A percentile compares a stretch with the other conserved stretches of the same genome.
phyloP scores from a whole-genome alignment of 2,113 vertebrate species.

The Brachionichthys hirsutus region DNA sequence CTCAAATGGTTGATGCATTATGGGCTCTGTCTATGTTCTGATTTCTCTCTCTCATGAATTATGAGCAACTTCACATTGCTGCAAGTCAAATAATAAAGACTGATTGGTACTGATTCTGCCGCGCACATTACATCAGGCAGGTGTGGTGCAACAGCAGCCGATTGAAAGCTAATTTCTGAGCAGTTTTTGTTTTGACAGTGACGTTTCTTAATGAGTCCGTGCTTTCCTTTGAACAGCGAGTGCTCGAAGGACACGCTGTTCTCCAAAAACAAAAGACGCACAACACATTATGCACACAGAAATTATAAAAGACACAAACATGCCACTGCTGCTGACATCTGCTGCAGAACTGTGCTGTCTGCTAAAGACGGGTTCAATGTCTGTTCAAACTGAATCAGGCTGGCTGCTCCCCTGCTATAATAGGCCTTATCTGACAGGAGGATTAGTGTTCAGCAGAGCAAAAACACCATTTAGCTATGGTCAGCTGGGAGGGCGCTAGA shows the following conservation, averaged over 20 bases:
- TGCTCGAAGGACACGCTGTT: conserved; percentile 9
- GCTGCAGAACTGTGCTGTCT: conserved; percentile 45
- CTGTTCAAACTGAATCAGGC: conserved; percentile 52
- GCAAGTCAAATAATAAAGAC: conserved; percentile 25
- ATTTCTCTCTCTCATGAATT: conserved; percentile 27
- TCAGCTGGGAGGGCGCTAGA: conserved; percentile 63
- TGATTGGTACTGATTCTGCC: conserved; percentile 12
- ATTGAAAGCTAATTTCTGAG: conserved; percentile 11
- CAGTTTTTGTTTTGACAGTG: conserved; percentile 7
- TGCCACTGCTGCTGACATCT: background rate
- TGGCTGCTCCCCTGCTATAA: conserved; percentile 55
- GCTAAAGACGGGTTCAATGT: conserved; percentile 51
- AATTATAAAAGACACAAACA: conserved; percentile 33
- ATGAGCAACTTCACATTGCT: conserved; percentile 6
- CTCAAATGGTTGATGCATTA: conserved; percentile 14
- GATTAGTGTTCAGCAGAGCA: conserved; percentile 74
- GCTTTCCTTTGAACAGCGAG: conserved; percentile 16
- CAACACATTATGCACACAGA: background rate
- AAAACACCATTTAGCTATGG: conserved; percentile 69
- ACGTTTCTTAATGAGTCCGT: conserved; percentile 11
- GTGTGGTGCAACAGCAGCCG: background rate
- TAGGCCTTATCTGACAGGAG: conserved; percentile 68
- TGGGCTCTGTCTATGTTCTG: conserved; percentile 2
- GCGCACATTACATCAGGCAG: background rate
- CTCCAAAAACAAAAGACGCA: conserved; percentile 19